Evolutionary conservation across 2,888 invertebrate genomes (phyloP).

Genomic region (Lucinisca nassula): DNA sequence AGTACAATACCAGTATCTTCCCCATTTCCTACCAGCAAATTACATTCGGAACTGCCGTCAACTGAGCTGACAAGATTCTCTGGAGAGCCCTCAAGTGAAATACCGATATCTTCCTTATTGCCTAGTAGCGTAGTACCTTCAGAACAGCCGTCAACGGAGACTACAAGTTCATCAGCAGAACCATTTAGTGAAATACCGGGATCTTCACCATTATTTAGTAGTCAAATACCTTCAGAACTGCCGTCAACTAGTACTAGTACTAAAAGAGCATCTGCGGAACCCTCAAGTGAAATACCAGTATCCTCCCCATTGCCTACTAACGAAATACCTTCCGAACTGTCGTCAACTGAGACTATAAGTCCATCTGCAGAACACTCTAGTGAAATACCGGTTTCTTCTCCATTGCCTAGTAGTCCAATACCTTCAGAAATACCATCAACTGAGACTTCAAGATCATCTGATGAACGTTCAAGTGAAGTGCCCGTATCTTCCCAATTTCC

Average conservation of each 20-base stretch:
- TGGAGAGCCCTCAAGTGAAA: not conserved
- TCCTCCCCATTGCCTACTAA: not conserved
- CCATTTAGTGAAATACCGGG: not conserved
- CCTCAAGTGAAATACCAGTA: not conserved
- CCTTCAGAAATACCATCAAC: not conserved
- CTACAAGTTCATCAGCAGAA: not conserved
- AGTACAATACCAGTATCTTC: not conserved
- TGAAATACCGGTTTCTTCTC: not conserved
- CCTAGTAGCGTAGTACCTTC: not conserved
- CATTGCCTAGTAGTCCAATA: not conserved
- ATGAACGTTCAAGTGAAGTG: not conserved
- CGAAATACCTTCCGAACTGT: not conserved
- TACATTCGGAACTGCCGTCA: not conserved
- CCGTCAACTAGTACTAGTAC: not conserved
- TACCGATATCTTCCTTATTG: not conserved
- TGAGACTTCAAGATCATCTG: not conserved
- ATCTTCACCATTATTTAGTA: not conserved
- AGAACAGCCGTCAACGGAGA: not conserved
- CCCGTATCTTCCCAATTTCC: not conserved
- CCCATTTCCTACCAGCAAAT: not conserved
- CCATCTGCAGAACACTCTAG: not conserved
- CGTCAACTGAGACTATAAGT: not conserved
- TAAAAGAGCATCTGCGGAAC: not conserved
- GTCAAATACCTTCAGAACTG: not conserved
- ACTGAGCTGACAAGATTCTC: not conserved